phyloP scores from a whole-genome alignment of 2,888 invertebrate species.

The Neelides folsomi region DNA sequence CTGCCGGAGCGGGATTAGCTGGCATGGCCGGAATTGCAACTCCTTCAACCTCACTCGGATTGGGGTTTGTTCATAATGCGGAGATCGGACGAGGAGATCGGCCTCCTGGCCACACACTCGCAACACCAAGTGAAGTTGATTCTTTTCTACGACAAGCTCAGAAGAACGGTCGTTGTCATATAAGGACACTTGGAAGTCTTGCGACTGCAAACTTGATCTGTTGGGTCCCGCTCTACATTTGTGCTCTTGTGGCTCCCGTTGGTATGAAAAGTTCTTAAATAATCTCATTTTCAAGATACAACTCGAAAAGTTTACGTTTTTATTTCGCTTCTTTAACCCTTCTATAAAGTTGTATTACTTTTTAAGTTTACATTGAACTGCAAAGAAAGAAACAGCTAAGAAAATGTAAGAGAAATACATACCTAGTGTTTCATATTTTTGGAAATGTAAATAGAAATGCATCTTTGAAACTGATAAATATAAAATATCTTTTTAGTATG shows the following conservation, averaged over 20 bases:
- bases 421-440: too few species aligned
- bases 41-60: slow-evolving; percentile 2
- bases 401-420: too few species aligned
- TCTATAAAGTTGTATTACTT: too few species aligned
- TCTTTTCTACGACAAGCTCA: slow-evolving; percentile 31
- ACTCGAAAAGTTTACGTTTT: too few species aligned
- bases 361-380: too few species aligned
- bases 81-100: slow-evolving; percentile 15
- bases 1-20: slow-evolving; percentile 32
- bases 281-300: too few species aligned
- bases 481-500: too few species aligned
- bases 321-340: too few species aligned
- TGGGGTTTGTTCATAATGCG: slow-evolving; percentile 1
- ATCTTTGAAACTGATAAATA: too few species aligned
- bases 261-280: slow-evolving; percentile 18
- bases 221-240: slow-evolving; percentile 81
- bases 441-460: too few species aligned
- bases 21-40: slow-evolving; percentile 28
- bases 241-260: slow-evolving; percentile 62
- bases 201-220: slow-evolving; percentile 72
- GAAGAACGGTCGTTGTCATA: slow-evolving; percentile 36
- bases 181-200: slow-evolving; percentile 73
- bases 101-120: slow-evolving; percentile 8
- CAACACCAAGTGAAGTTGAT: slow-evolving; percentile 29
- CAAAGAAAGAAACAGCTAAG: too few species aligned